Percentiles rank a stretch among this genome's conserved stretches.
Evolutionary conservation across 2,113 vertebrate species (phyloP).

Genomic region (Neogobius melanostomus): DNA sequence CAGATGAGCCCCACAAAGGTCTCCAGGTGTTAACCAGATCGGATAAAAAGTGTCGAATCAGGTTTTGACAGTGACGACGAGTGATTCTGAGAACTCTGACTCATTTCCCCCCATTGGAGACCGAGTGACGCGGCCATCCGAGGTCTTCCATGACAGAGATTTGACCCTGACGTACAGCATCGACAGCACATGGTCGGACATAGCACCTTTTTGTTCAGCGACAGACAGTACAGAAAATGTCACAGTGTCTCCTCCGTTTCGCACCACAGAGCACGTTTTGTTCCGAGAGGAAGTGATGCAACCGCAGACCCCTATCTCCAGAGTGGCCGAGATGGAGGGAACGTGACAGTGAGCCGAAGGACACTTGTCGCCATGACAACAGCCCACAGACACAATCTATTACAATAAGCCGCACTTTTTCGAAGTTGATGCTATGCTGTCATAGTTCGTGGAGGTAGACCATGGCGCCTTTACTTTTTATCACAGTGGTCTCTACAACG

Average conservation of each 20-base stretch:
- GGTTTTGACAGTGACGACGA: too few relatives aligned
- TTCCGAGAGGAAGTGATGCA: conserved; percentile 63
- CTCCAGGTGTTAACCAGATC: too few relatives aligned
- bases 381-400: conserved; percentile 21
- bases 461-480: too few relatives aligned
- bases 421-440: too few relatives aligned
- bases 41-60: too few relatives aligned
- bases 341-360: conserved; percentile 35
- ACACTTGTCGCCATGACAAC: conserved; percentile 43
- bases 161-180: neutral
- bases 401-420: conserved; percentile 4
- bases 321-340: conserved; percentile 18
- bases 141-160: conserved; percentile 20
- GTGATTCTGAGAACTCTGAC: too few relatives aligned
- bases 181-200: conserved; percentile 34
- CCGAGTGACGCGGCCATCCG: too few relatives aligned
- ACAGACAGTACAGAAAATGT: conserved; percentile 15
- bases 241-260: conserved; percentile 8
- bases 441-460: too few relatives aligned
- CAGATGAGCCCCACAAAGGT: too few relatives aligned
- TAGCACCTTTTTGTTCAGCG: conserved; percentile 54
- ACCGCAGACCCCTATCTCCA: conserved; percentile 30
- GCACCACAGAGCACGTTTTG: conserved; percentile 60
- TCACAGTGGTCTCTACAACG: too few relatives aligned
- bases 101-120: too few relatives aligned